A percentile compares a stretch with the other conserved stretches of the same genome.
phyloP scores from a whole-genome alignment of 2,113 vertebrate species.

The Channa maculata region DNA sequence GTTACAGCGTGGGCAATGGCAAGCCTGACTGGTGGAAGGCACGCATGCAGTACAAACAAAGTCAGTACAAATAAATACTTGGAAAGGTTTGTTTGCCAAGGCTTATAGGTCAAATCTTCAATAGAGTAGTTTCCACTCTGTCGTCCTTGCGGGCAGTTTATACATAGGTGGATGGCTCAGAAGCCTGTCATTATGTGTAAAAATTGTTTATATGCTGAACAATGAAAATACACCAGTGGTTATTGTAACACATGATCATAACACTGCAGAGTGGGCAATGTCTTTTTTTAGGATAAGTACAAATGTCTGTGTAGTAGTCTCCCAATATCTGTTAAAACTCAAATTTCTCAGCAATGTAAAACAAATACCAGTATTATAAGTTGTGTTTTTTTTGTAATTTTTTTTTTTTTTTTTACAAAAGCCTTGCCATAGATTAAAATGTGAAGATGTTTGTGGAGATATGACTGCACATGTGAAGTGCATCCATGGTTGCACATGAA shows the following conservation, averaged over 20 bases:
- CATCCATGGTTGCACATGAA: not conserved
- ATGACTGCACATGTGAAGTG: not conserved
- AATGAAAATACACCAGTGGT: constrained; percentile 39
- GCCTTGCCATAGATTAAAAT: not conserved
- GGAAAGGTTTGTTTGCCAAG: constrained; percentile 40
- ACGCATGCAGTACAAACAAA: constrained; percentile 53
- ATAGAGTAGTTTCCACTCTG: constrained; percentile 36
- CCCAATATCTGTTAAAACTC: not conserved
- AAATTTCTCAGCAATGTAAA: not conserved
- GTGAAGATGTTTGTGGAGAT: not conserved
- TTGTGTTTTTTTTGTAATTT: too few species aligned
- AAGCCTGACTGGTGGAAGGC: constrained; percentile 42
- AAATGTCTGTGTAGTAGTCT: not conserved
- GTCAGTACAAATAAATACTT: constrained; percentile 54
- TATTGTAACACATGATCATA: constrained; percentile 17
- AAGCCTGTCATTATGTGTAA: constrained; percentile 52
- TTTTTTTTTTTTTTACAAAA: too few species aligned
- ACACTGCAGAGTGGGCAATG: not conserved
- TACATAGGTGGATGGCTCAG: constrained; percentile 35
- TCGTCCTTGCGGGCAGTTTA: constrained; percentile 47
- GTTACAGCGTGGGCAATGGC: constrained; percentile 24
- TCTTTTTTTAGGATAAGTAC: not conserved
- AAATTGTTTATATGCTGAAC: constrained; percentile 48
- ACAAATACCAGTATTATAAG: too few species aligned
- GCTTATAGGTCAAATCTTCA: constrained; percentile 28